These are phyloP conservation scores for Tridacna gigas DNA, from an alignment of 2,888 invertebrate species.

Conservation along the genomic window DNA sequence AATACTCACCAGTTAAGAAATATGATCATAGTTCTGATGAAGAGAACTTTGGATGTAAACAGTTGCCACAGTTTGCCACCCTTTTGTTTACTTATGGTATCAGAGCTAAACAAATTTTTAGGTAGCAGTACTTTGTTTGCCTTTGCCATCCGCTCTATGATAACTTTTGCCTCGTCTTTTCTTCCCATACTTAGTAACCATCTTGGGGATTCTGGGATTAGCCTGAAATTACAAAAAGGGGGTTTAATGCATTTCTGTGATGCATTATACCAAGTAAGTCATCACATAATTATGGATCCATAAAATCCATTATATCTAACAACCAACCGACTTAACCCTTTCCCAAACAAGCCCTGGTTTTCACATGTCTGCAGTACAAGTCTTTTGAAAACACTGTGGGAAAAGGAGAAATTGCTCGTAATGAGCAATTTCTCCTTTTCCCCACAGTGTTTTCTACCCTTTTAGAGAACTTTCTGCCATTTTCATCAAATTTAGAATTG, in stretches of 20 bases:
- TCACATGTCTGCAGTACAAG: not conserved
- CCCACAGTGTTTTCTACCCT: not conserved
- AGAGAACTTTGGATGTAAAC: constrained; percentile 63
- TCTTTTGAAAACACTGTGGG: not conserved
- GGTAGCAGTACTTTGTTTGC: constrained; percentile 62
- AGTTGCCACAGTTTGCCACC: constrained; percentile 69
- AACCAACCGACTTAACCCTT: not conserved
- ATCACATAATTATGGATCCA: too few species aligned
- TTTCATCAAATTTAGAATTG: too few species aligned
- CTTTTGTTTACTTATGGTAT: constrained; percentile 49
- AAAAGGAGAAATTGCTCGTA: not conserved
- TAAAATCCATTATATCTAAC: not conserved
- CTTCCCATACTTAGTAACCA: constrained; percentile 68
- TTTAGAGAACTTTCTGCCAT: too few species aligned
- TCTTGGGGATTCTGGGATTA: constrained; percentile 66
- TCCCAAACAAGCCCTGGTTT: too few species aligned
- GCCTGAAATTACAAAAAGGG: constrained; percentile 30
- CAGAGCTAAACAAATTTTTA: constrained; percentile 50
- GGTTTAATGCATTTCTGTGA: too few species aligned
- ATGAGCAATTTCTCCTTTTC: not conserved
- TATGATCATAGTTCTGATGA: constrained; percentile 66
- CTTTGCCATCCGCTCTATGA: constrained; percentile 59
- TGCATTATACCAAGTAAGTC: too few species aligned
- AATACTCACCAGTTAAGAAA: constrained; percentile 68
- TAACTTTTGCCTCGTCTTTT: constrained; percentile 55